Conservation (phyloP, 1,140 invertebrate genomes). For the Cydia fagiglandana region DNA sequence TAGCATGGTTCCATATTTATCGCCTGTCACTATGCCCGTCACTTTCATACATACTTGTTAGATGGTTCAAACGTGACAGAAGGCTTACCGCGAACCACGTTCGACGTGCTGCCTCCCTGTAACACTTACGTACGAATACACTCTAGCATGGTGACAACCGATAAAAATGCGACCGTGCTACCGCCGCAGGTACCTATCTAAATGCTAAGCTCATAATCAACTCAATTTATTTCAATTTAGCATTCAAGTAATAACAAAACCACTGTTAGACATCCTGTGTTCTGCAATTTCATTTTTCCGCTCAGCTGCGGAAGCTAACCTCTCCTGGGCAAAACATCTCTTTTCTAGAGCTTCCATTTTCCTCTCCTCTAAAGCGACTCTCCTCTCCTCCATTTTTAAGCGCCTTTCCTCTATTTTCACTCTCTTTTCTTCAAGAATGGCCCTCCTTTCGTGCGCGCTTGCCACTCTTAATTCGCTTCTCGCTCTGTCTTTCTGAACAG, state of each 20-base stretch:
- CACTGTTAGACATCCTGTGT: slow-evolving; percentile 1
- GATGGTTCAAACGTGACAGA: no score
- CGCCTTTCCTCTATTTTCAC: slow-evolving; percentile 21
- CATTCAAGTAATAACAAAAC: not conserved
- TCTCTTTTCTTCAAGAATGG: slow-evolving; percentile 18
- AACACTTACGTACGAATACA: no score
- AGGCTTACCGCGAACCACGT: no score
- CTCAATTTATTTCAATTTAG: no score
- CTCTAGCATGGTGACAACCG: no score
- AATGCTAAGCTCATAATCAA: no score
- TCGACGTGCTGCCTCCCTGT: no score
- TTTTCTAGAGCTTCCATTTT: slow-evolving; percentile 13
- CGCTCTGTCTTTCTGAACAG: not conserved
- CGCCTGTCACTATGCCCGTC: no score
- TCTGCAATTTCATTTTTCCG: not conserved
- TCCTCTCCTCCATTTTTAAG: slow-evolving; percentile 10
- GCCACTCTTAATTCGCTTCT: not conserved
- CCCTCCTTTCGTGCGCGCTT: slow-evolving; percentile 10
- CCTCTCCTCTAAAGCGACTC: not conserved
- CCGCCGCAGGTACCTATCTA: no score
- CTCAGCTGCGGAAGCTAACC: not conserved
- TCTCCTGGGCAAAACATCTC: slow-evolving; percentile 3
- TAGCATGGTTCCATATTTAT: no score
- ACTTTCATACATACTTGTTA: no score
- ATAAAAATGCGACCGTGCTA: no score